Base-by-base conservation (phyloP, 1,140 invertebrate genomes). In the Dufourea novaeangliae region DNA sequence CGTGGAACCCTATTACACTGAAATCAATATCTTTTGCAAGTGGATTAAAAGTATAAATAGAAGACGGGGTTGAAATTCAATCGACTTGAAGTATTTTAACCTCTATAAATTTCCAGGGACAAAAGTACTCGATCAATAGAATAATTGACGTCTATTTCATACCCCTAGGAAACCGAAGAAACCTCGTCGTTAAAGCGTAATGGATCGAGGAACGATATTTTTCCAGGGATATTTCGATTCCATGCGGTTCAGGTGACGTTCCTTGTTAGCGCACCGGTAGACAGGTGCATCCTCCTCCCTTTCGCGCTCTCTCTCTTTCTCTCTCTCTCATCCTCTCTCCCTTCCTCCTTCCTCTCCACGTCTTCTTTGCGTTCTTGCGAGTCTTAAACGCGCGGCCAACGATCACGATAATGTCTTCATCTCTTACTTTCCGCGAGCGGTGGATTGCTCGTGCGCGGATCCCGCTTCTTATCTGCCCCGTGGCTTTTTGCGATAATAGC, bases 391-490 rank as follows among this genome's bases (percentile, higher is more conserved):
- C 80, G 69, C 80, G 69, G 78, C 46, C 52, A 83, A 71, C 52
- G 63, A 61, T 81, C 57, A 61, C 75, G 82, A 79, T 83, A 83
- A 83, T 83, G 82, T 83, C 82, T 83, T 83, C 75, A 82, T 83
- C 70, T 70, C 67, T 77, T 37, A 44, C 20, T 77, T 69, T 70
- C 56, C 75, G 68, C 75, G 56, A 71, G 25, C 75, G 67, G 54
- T 34, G 56, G 57, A 62, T 61, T 27, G 64, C 64, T 46, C 73
- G 63, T 64, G 73, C 74, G 74, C 66, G 75, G 66, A 77, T 76
- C 73, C 63, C 66, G 27, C 72, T 61, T 69, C 73, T 59, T 76
- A 76, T 76, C 73, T 69, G 25, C 17, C 10, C 39, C n/a, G 37
- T 27, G 54, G 54, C 69, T 76, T 50, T 75, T 76, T 69, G 39